phyloP scores from a whole-genome alignment of 2,113 vertebrate genomes.

The Thymallus thymallus region DNA sequence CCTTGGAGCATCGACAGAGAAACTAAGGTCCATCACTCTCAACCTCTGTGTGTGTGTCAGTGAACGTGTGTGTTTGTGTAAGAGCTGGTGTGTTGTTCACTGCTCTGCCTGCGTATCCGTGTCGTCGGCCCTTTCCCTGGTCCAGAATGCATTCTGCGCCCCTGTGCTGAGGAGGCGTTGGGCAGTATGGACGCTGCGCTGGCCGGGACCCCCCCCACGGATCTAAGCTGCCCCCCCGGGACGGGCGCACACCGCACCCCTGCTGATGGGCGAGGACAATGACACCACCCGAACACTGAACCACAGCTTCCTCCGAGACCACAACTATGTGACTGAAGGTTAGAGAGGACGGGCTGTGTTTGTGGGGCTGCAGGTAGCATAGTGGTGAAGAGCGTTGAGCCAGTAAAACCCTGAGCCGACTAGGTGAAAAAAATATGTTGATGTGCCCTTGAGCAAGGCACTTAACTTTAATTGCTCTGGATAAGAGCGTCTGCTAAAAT shows the following conservation, averaged over 20 bases:
- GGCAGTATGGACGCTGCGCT: constrained; percentile 89
- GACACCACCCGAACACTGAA: constrained; percentile 85
- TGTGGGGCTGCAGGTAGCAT: no score
- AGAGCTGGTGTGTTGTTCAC: background rate
- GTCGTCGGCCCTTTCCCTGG: constrained; percentile 35
- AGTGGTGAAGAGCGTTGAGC: no score
- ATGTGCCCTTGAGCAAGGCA: no score
- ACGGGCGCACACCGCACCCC: constrained; percentile 87
- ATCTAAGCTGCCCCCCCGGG: constrained; percentile 83
- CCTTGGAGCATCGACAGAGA: constrained; percentile 31
- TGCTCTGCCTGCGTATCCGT: constrained; percentile 6
- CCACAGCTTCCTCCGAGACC: constrained; percentile 95
- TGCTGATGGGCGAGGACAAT: constrained; percentile 96
- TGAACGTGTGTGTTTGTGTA: background rate
- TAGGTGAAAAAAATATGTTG: no score
- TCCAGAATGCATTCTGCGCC: constrained; percentile 80
- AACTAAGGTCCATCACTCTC: constrained; percentile 11
- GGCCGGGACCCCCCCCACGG: constrained; percentile 82
- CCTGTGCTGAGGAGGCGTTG: constrained; percentile 82
- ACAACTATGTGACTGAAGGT: constrained; percentile 99
- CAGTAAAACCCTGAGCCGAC: no score
- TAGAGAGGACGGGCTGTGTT: constrained; percentile 41
- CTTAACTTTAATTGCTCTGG: no score
- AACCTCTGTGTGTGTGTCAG: background rate
- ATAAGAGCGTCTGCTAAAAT: no score